Evolutionary conservation across 2,797 vertebrate species (phyloP).

Genomic region (Helicolenus hilgendorfi): DNA sequence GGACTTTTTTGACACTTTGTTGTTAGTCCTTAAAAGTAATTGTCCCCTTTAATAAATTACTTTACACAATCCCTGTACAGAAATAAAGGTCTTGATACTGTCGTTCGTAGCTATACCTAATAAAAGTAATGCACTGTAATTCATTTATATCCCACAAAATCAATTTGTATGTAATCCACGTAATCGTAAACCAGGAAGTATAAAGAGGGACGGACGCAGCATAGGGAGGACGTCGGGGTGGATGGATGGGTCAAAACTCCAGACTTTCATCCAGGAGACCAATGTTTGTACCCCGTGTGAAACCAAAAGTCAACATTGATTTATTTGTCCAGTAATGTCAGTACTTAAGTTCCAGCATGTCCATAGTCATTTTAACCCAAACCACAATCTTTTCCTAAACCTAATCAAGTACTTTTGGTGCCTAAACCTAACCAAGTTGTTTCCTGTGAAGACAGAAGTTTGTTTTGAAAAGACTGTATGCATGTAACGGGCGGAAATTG

Average conservation of each 20-base stretch:
- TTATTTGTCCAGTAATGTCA: no score
- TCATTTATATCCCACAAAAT: no score
- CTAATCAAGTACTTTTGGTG: rapidly evolving
- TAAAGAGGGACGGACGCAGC: not conserved
- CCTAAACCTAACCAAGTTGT: not conserved
- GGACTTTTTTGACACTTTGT: constrained; percentile 1
- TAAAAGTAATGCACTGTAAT: not conserved
- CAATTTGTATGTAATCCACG: not conserved
- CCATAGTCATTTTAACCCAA: no score
- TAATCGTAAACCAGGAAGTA: not conserved
- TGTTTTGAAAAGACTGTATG: not conserved
- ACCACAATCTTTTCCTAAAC: not conserved
- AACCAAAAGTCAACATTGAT: no score
- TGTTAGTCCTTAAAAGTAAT: not conserved
- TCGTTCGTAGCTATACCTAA: not conserved
- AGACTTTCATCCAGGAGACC: no score
- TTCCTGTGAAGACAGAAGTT: not conserved
- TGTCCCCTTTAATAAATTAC: not conserved
- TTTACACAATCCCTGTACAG: not conserved
- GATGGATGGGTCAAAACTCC: not conserved
- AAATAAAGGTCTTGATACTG: not conserved
- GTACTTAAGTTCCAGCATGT: no score
- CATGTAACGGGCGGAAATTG: no score
- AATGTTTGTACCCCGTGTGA: no score
- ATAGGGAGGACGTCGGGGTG: rapidly evolving